These are phyloP conservation scores for Aradophagus sp. DNA, from an alignment of 1,140 invertebrate species.

Conservation along the genomic window DNA sequence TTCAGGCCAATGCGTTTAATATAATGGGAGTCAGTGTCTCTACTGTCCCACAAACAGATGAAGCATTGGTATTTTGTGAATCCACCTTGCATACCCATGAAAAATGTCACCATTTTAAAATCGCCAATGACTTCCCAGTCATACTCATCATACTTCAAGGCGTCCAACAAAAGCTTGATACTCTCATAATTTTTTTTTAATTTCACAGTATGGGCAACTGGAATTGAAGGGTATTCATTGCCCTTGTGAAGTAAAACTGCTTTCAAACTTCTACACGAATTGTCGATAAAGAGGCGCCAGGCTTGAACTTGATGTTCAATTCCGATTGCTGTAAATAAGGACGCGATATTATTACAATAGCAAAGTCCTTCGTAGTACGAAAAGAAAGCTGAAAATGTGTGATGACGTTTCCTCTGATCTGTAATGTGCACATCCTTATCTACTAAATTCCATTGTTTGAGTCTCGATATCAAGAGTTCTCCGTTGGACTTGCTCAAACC, in stretches of 20 bases:
- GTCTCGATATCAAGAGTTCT: constrained; percentile 1
- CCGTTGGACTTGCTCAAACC: constrained; percentile 8
- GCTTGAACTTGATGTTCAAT: neutral
- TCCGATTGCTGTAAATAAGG: neutral
- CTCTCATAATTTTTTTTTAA: neutral
- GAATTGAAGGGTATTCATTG: neutral
- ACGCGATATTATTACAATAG: neutral
- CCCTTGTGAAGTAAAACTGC: neutral
- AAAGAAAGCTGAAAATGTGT: neutral
- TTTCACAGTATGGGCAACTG: neutral
- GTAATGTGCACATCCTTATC: neutral
- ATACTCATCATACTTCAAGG: neutral
- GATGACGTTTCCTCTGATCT: neutral
- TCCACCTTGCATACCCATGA: constrained; percentile 30
- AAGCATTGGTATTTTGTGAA: constrained; percentile 71
- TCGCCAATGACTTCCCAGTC: constrained; percentile 1
- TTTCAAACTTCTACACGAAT: neutral
- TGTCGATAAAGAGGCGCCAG: neutral
- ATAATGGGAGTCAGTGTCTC: neutral
- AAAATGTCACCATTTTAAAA: constrained; percentile 4
- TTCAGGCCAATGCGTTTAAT: neutral
- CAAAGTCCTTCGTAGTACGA: neutral
- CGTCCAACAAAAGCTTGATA: neutral
- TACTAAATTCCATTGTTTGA: constrained; percentile 3
- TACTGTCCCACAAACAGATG: constrained; percentile 68